Evolutionary conservation across 2,797 vertebrate species (phyloP), one percentile per base, ranked within the genome.

Genomic region (Picus viridis): DNA sequence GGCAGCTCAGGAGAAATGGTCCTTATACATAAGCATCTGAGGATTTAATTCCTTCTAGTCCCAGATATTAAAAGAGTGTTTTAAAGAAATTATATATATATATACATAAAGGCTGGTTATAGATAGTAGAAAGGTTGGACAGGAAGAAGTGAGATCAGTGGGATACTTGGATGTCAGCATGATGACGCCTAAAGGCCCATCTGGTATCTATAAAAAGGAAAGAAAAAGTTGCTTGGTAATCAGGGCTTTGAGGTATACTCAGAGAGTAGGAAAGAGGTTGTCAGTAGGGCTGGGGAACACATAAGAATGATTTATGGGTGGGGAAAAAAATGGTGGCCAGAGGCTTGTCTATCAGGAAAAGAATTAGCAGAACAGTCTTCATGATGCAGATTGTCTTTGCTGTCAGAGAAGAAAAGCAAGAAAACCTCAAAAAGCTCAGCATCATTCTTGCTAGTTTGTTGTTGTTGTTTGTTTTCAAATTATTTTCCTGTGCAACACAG

Each of bases 101-200:
- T 34, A 34, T 34, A 34, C 34, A 32, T 27, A 41, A 51, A 7
- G 8, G 7, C 18, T 71, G 54, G 41, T 80, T 22, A 34, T 29
- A 56, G 36, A 18, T 41, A 26, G 32, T 47, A 56, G 79, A 78
- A 30, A 10, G 14, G 19, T 70, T 92, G 91, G 80, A 67, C 14
- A 78, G 89, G 82, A 86, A 92, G 34, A 89, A 87, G 19, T 26
- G 45, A 80, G 49, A 69, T 69, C 73, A 86, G 88, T 10, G 1
- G 85, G 86, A 32, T 83, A 93, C 56, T 16, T 94, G 95, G 88
- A 88, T 86, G 67, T 92, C 16, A 7, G 32, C 36, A 53, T 26
- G 54, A 47, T 88, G 93, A 91, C 16, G 6, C 89, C 32, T 53
- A 65, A 88, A 86, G 12, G 43, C 15, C 67, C 77, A 89, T 88